Evolutionary conservation across 53 echinoderm and acorn worm genomes (phyloP).

Genomic region (Actinopyga echinites): DNA sequence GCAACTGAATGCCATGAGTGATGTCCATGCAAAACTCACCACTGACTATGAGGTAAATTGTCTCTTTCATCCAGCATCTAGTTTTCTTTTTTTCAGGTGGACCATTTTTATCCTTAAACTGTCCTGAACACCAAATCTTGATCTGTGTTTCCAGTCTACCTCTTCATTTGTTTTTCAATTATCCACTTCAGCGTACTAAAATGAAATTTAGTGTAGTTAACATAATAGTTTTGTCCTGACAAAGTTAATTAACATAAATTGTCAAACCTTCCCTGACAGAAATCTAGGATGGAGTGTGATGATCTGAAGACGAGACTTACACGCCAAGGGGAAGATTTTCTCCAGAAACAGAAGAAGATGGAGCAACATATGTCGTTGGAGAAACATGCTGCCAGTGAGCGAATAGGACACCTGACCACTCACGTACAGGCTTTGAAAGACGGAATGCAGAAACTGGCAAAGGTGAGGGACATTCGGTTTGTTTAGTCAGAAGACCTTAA

Average conservation of each 20-base stretch:
- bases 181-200: too few species aligned
- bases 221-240: too few species aligned
- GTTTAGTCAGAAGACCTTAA: too few species aligned
- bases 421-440: constrained; percentile 82
- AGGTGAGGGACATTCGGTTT: constrained; percentile 50
- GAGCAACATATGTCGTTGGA: constrained; percentile 44
- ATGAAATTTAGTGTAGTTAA: too few species aligned
- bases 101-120: not conserved
- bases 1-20: constrained; percentile 79
- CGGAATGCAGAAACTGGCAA: constrained; percentile 80
- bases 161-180: too few species aligned
- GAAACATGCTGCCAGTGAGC: constrained; percentile 63
- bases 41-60: constrained; percentile 73
- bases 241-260: not conserved
- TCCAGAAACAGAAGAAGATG: constrained; percentile 55
- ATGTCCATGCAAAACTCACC: constrained; percentile 80
- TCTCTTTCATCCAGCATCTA: too few species aligned
- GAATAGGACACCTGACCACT: constrained; percentile 58
- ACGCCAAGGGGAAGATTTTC: constrained; percentile 63
- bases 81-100: not conserved
- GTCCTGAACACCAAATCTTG: too few species aligned
- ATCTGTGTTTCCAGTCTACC: too few species aligned
- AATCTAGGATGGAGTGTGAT: constrained; percentile 76
- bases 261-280: constrained; percentile 26
- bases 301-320: constrained; percentile 53